phyloP scores from a whole-genome alignment of 2,888 invertebrate species.

The Linnaemya tessellans region DNA sequence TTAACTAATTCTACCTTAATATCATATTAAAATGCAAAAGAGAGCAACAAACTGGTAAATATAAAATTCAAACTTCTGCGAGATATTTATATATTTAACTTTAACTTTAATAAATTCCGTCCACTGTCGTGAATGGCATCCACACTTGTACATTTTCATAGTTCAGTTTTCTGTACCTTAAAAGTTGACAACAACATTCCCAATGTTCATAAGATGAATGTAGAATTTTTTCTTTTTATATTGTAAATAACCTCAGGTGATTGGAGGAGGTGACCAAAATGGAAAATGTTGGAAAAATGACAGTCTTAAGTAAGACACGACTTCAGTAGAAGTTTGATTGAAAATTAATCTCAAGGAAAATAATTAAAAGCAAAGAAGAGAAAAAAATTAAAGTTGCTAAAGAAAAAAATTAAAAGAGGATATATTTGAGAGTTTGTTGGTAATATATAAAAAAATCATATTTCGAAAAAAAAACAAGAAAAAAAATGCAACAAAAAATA shows the following conservation, averaged over 20 bases:
- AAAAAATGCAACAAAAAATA: not conserved
- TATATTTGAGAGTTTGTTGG: not conserved
- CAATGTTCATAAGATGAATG: slow-evolving; percentile 47
- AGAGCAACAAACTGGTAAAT: slow-evolving; percentile 26
- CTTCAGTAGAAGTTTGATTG: slow-evolving; percentile 66
- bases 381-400: not conserved
- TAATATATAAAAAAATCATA: too few species aligned
- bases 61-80: slow-evolving; percentile 51
- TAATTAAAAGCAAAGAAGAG: slow-evolving; percentile 40
- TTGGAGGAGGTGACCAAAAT: slow-evolving; percentile 16
- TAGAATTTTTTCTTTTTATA: slow-evolving; percentile 30
- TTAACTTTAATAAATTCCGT: slow-evolving; percentile 24
- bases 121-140: slow-evolving; percentile 29
- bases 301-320: slow-evolving; percentile 48
- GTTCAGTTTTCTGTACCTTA: not conserved
- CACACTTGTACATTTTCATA: not conserved
- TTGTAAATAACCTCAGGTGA: slow-evolving; percentile 56
- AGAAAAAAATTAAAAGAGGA: not conserved
- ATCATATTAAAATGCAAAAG: slow-evolving; percentile 35
- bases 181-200: slow-evolving; percentile 27
- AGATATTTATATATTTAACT: slow-evolving; percentile 55
- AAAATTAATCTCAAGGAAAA: slow-evolving; percentile 63
- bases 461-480: too few species aligned
- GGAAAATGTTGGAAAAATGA: slow-evolving; percentile 6
- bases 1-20: slow-evolving; percentile 49